Percentiles rank a stretch among this genome's conserved stretches.
Evolutionary conservation across 1,140 invertebrate genomes (phyloP).

Genomic region (Drosophila ogumai): DNA sequence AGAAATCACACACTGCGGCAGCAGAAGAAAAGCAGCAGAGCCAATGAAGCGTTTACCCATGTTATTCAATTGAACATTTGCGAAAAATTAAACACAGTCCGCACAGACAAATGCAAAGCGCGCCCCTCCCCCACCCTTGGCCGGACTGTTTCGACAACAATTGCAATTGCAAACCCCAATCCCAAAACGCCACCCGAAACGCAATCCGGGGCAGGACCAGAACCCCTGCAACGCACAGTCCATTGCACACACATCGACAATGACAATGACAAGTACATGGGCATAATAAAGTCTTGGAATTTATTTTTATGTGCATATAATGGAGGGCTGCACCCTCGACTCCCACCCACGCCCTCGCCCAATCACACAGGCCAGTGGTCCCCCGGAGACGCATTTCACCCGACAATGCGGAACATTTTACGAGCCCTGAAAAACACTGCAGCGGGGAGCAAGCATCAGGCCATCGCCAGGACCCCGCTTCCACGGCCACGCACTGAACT

Average conservation of each 20-base stretch:
- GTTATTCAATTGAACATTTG: slow-evolving; percentile 78
- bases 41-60: slow-evolving; percentile 65
- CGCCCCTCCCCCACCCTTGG: slow-evolving; percentile 5
- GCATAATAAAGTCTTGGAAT: slow-evolving; percentile 82
- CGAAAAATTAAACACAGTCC: slow-evolving; percentile 74
- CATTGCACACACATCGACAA: slow-evolving; percentile 75
- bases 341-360: slow-evolving; percentile 17
- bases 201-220: not conserved
- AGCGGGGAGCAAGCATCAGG: slow-evolving; percentile 11
- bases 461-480: slow-evolving; percentile 10
- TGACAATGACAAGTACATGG: slow-evolving; percentile 74
- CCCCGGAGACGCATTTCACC: slow-evolving; percentile 77
- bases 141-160: slow-evolving; percentile 33
- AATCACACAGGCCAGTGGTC: slow-evolving; percentile 42
- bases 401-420: slow-evolving; percentile 66
- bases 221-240: slow-evolving; percentile 55
- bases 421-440: slow-evolving; percentile 48
- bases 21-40: slow-evolving; percentile 2
- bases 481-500: slow-evolving; percentile 17
- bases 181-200: not conserved
- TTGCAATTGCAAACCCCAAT: slow-evolving; percentile 55
- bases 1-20: slow-evolving; percentile 42
- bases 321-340: slow-evolving; percentile 59
- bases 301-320: slow-evolving; percentile 83
- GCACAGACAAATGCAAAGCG: slow-evolving; percentile 59